Conservation (phyloP, 2,888 invertebrate species). For the Himalopsyche japonica region DNA sequence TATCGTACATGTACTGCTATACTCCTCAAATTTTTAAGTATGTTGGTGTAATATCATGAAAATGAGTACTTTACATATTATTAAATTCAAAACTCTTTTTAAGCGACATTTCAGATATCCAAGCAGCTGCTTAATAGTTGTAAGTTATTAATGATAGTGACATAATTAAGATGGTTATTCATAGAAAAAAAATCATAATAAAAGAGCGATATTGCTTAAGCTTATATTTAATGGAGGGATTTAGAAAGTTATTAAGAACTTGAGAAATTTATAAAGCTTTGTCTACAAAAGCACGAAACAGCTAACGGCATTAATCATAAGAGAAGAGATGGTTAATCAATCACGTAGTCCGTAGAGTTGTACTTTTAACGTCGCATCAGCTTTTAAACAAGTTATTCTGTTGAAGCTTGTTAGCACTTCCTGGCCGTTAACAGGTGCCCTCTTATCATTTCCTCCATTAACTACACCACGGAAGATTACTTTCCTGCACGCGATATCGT, state of each 20-base stretch:
- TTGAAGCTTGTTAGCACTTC: conserved; percentile 12
- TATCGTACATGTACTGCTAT: no score
- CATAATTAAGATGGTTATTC: no score
- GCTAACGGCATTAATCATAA: conserved; percentile 11
- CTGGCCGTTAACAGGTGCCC: conserved; percentile 20
- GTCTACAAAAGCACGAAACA: background rate
- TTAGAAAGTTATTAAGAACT: background rate
- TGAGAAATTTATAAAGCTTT: background rate
- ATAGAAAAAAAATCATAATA: no score
- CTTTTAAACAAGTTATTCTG: background rate
- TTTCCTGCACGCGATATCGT: conserved; percentile 27
- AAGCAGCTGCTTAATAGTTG: no score
- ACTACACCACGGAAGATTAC: conserved; percentile 6
- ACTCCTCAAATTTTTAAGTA: no score
- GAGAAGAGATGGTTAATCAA: conserved; percentile 13
- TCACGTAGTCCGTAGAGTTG: conserved; percentile 8
- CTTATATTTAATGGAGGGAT: background rate
- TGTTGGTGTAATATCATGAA: no score
- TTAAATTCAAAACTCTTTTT: no score
- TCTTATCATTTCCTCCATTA: conserved; percentile 24
- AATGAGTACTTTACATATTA: no score
- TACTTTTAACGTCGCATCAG: background rate
- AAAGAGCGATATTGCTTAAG: background rate
- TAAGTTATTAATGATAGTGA: no score
- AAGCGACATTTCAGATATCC: no score